A percentile compares a stretch with the other conserved stretches of the same genome.
Conservation (phyloP, 2,113 vertebrate genomes). For the Aegithalos caudatus region DNA sequence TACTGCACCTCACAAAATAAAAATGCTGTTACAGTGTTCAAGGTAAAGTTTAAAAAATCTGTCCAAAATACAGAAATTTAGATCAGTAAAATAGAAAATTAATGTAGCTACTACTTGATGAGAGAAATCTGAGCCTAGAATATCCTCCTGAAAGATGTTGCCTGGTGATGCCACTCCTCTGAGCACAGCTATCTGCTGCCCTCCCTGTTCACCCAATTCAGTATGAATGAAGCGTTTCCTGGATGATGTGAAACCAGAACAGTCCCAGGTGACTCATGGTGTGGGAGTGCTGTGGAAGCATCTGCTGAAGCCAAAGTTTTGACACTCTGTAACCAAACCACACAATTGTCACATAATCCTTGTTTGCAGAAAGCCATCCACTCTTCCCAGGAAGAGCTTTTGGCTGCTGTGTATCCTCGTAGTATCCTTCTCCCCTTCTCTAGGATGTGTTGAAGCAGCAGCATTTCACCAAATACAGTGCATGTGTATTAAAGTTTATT, state of each 20-base stretch:
- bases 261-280: conserved; percentile 34
- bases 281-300: background rate
- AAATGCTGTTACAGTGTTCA: background rate
- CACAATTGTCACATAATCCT: background rate
- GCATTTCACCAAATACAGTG: background rate
- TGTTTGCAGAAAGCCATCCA: background rate
- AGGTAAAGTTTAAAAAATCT: background rate
- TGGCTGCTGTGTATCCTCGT: background rate
- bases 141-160: background rate
- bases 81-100: background rate
- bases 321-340: background rate
- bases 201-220: background rate
- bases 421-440: background rate
- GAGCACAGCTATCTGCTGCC: conserved; percentile 1
- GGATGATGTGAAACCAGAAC: background rate
- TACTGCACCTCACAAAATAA: background rate
- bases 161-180: background rate
- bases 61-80: background rate
- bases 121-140: background rate
- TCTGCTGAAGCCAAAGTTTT: background rate
- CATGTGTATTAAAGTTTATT: background rate
- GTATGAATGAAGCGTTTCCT: conserved; percentile 8
- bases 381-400: background rate
- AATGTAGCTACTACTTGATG: background rate
- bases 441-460: background rate